A percentile compares a stretch with the other conserved stretches of the same genome.
phyloP scores from a whole-genome alignment of 2,113 vertebrate species.

The Pagrus major region DNA sequence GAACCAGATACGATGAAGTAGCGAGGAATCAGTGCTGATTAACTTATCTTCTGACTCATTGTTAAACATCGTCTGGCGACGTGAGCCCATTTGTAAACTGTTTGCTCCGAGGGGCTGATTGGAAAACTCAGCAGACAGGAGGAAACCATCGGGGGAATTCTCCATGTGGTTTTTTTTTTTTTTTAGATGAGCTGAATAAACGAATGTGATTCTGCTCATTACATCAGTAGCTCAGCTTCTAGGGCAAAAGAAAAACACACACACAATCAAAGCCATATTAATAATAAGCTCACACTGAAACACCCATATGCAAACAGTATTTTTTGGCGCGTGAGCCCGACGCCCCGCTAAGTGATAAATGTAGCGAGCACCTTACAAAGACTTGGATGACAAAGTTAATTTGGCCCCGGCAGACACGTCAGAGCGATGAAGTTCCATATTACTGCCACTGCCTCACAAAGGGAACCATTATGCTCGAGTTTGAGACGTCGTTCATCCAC shows the following conservation, averaged over 20 bases:
- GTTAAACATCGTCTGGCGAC: conserved; percentile 44
- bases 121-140: conserved; percentile 27
- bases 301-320: conserved; percentile 13
- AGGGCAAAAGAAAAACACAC: conserved; percentile 8
- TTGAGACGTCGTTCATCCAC: conserved; percentile 50
- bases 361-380: conserved; percentile 55
- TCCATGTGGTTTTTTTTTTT: conserved; percentile 3
- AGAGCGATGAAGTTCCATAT: conserved; percentile 54
- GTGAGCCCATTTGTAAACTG: conserved; percentile 25
- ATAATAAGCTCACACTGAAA: conserved; percentile 19
- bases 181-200: conserved; percentile 48
- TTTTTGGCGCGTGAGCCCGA: conserved; percentile 2
- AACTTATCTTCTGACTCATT: conserved; percentile 12
- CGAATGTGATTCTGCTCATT: conserved; percentile 25
- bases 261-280: conserved; percentile 39
- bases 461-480: conserved; percentile 62
- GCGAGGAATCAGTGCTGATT: conserved; percentile 25
- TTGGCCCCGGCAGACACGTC: conserved; percentile 54
- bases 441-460: conserved; percentile 66
- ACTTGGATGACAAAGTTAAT: conserved; percentile 75
- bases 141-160: conserved; percentile 18
- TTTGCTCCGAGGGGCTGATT: conserved; percentile 29
- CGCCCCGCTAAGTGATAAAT: conserved; percentile 70
- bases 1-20: background rate
- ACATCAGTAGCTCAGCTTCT: conserved; percentile 14